These are phyloP conservation scores for Drosophila bifasciata DNA, from an alignment of 1,140 invertebrate genomes.

Conservation along the genomic window DNA sequence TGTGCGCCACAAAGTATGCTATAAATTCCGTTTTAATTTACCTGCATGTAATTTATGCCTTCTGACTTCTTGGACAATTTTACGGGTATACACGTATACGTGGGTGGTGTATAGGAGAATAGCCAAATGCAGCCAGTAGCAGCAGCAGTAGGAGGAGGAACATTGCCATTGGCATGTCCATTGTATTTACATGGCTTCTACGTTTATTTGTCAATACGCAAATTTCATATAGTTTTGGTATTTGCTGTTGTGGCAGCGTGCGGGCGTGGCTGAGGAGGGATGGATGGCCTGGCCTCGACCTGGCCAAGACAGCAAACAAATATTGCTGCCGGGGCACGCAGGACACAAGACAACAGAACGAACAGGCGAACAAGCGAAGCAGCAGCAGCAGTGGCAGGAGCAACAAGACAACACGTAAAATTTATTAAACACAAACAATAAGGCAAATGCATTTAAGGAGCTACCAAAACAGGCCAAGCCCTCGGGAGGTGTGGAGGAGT, in stretches of 20 bases:
- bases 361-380: not conserved
- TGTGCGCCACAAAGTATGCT: slow-evolving; percentile 78
- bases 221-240: slow-evolving; percentile 78
- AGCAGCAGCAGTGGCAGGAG: slow-evolving; percentile 8
- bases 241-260: slow-evolving; percentile 15
- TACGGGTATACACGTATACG: slow-evolving; percentile 13
- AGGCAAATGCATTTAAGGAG: slow-evolving; percentile 78
- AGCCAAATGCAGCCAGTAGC: slow-evolving; percentile 8
- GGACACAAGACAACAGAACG: slow-evolving; percentile 14
- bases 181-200: slow-evolving; percentile 77
- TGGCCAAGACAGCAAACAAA: slow-evolving; percentile 72
- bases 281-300: slow-evolving; percentile 58
- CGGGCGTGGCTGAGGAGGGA: slow-evolving; percentile 22
- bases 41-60: slow-evolving; percentile 81
- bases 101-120: slow-evolving; percentile 1
- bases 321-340: slow-evolving; percentile 68
- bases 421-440: slow-evolving; percentile 83
- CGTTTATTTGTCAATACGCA: slow-evolving; percentile 82
- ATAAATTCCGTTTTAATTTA: slow-evolving; percentile 83
- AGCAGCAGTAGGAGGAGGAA: slow-evolving; percentile 18
- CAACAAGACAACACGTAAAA: slow-evolving; percentile 71
- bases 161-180: slow-evolving; percentile 78
- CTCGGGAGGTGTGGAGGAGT: slow-evolving; percentile 16
- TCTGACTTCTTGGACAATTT: slow-evolving; percentile 79
- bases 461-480: slow-evolving; percentile 40